These are phyloP conservation scores for Micromys minutus DNA, from an alignment of 2,113 vertebrate species.

Conservation along the genomic window DNA sequence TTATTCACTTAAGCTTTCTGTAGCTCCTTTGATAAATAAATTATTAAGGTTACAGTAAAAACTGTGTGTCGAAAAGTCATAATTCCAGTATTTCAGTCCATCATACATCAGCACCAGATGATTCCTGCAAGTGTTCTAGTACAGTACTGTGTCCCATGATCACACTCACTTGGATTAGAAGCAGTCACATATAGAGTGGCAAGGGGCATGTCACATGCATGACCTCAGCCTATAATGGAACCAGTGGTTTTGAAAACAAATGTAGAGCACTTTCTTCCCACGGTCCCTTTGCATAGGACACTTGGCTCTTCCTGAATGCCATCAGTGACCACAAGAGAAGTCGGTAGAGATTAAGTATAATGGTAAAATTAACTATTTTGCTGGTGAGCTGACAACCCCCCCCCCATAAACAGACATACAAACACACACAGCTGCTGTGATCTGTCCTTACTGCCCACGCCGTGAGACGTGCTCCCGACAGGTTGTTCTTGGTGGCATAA, in stretches of 20 bases:
- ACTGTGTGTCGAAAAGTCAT: slow-evolving; percentile 87
- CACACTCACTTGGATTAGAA: slow-evolving; percentile 86
- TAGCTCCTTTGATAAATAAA: slow-evolving; percentile 87
- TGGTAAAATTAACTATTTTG: slow-evolving; percentile 76
- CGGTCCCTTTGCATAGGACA: slow-evolving; percentile 86
- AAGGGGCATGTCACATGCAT: slow-evolving; percentile 78
- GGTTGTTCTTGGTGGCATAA: slow-evolving; percentile 53
- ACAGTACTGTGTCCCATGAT: slow-evolving; percentile 85
- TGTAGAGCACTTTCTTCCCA: slow-evolving; percentile 51
- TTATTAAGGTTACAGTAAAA: slow-evolving; percentile 87
- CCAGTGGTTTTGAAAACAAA: slow-evolving; percentile 83
- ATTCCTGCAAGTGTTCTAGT: slow-evolving; percentile 84
- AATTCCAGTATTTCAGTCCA: slow-evolving; percentile 94
- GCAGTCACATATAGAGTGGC: slow-evolving; percentile 85
- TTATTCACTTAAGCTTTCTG: slow-evolving; percentile 77
- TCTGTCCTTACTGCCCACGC: slow-evolving; percentile 58
- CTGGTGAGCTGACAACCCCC: slow-evolving; percentile 83
- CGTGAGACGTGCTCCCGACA: slow-evolving; percentile 51
- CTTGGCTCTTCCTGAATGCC: slow-evolving; percentile 82
- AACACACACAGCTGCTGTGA: slow-evolving; percentile 43
- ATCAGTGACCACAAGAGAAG: slow-evolving; percentile 80
- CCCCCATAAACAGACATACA: slow-evolving; percentile 50
- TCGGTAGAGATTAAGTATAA: slow-evolving; percentile 77
- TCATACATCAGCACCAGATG: slow-evolving; percentile 93
- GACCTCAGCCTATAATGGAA: slow-evolving; percentile 78